phyloP scores from a whole-genome alignment of 2,888 invertebrate species.

The Gastrophysa polygoni region DNA sequence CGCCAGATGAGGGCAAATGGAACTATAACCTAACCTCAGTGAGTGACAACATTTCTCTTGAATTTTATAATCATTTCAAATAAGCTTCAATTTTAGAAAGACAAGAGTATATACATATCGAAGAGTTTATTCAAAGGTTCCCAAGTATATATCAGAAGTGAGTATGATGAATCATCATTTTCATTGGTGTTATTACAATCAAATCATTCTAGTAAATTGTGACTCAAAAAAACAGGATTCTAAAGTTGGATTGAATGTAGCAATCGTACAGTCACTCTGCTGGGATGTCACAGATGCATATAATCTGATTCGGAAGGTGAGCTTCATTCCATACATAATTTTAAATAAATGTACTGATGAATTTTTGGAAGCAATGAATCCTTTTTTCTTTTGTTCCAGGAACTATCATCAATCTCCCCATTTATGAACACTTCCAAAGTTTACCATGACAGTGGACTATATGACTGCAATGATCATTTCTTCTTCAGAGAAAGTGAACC shows the following conservation, averaged over 20 bases:
- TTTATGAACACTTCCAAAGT: slow-evolving; percentile 33
- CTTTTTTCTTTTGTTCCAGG: slow-evolving; percentile 36
- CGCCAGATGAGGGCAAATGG: slow-evolving; percentile 71
- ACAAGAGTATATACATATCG: slow-evolving; percentile 59
- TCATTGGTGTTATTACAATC: too few relatives aligned
- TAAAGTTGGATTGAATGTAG: slow-evolving; percentile 61
- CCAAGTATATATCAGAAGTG: slow-evolving; percentile 72
- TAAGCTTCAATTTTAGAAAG: slow-evolving; percentile 55
- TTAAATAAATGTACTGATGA: not conserved
- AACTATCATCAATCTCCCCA: slow-evolving; percentile 27
- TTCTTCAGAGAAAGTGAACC: slow-evolving; percentile 46
- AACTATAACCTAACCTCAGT: slow-evolving; percentile 63
- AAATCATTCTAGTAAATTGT: slow-evolving; percentile 59
- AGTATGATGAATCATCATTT: slow-evolving; percentile 54
- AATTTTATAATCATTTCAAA: not conserved
- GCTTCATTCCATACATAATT: too few relatives aligned
- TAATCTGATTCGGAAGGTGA: slow-evolving; percentile 49
- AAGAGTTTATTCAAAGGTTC: slow-evolving; percentile 75
- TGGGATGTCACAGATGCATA: slow-evolving; percentile 59
- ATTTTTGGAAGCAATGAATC: too few relatives aligned
- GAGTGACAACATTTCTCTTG: slow-evolving; percentile 25
- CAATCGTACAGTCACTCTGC: slow-evolving; percentile 64
- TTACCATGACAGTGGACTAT: slow-evolving; percentile 40
- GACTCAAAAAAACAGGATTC: slow-evolving; percentile 52
- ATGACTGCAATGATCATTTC: slow-evolving; percentile 53